Evolutionary conservation across 2,113 vertebrate species (phyloP).

Genomic region (Redunca redunca): DNA sequence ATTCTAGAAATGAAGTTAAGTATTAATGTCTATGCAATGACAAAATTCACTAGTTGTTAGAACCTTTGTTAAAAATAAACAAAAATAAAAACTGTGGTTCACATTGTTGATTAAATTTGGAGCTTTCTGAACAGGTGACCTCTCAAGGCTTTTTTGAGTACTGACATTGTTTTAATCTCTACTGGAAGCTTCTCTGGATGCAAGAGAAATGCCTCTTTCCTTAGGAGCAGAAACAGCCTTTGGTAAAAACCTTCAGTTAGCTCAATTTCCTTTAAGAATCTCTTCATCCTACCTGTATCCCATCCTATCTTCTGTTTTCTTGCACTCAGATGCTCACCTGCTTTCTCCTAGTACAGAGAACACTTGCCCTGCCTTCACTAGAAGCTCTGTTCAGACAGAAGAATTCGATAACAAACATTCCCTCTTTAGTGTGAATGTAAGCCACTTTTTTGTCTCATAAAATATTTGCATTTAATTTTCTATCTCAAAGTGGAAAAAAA

Average conservation of each 20-base stretch:
- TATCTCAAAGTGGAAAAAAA: background rate
- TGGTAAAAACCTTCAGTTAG: background rate
- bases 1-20: background rate
- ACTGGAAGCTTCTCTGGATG: background rate
- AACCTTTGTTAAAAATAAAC: background rate
- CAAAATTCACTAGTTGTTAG: background rate
- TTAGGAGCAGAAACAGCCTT: background rate
- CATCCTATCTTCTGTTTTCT: no score
- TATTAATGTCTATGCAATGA: background rate
- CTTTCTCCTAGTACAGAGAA: background rate
- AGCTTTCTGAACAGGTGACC: background rate
- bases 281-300: background rate
- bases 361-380: background rate
- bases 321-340: background rate
- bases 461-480: background rate
- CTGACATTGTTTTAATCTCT: background rate
- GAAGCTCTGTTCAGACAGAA: background rate
- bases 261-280: background rate
- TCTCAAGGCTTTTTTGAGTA: background rate
- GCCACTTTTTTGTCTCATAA: background rate
- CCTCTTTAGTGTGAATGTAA: background rate
- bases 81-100: background rate
- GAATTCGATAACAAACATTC: background rate
- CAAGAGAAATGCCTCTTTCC: background rate
- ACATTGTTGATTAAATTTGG: background rate